Evolutionary conservation across 2,113 vertebrate genomes (phyloP).

Genomic region (Sceloporus tristichus): DNA sequence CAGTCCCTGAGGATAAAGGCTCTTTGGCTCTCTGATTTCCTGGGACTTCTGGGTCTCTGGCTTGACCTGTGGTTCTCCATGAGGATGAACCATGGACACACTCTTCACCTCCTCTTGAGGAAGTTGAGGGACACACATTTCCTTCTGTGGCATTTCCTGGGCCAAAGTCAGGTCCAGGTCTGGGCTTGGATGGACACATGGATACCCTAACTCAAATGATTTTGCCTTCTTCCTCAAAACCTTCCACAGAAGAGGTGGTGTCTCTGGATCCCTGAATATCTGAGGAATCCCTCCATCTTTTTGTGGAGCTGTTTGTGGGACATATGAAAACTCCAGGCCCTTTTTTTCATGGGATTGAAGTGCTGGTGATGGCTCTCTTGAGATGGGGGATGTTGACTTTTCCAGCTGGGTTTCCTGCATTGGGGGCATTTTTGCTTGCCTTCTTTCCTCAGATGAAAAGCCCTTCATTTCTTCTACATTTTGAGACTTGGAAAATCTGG

Average conservation of each 20-base stretch:
- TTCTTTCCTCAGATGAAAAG: neutral
- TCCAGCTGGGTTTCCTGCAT: neutral
- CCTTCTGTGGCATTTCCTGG: neutral
- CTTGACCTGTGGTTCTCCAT: neutral
- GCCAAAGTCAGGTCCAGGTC: neutral
- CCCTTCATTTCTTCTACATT: neutral
- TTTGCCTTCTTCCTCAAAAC: slow-evolving; percentile 23
- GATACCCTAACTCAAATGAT: slow-evolving; percentile 1
- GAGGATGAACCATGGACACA: neutral
- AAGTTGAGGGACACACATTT: neutral
- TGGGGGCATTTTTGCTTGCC: neutral
- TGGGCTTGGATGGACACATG: neutral
- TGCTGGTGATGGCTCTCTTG: neutral
- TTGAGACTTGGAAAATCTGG: neutral
- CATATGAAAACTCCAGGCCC: neutral
- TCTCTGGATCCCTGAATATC: neutral
- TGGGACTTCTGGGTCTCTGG: neutral
- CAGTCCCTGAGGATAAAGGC: neutral
- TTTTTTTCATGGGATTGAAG: neutral
- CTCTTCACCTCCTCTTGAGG: neutral
- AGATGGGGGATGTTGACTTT: neutral
- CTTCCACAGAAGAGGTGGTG: slow-evolving; percentile 23
- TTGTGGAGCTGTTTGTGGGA: neutral
- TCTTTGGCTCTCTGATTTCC: neutral
- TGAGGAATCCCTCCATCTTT: neutral